phyloP scores from a whole-genome alignment of 2,797 vertebrate species.

The Avahi laniger region DNA sequence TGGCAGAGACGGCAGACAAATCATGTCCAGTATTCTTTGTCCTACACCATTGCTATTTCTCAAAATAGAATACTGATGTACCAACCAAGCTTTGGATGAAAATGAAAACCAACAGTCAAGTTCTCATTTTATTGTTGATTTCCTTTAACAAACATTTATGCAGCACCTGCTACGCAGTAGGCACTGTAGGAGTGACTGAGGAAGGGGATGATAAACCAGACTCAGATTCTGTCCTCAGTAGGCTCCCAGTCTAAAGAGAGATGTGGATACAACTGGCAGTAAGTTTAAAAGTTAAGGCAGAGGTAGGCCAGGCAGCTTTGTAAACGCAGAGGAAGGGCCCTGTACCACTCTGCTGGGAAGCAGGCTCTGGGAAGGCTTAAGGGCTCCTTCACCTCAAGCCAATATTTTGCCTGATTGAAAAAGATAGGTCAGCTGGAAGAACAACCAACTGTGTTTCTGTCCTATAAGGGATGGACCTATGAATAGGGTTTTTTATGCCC shows the following conservation, averaged over 20 bases:
- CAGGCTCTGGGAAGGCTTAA: not conserved
- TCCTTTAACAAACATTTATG: not conserved
- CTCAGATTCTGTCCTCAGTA: not conserved
- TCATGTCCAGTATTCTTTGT: not conserved
- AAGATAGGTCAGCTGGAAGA: not conserved
- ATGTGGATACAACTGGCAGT: not conserved
- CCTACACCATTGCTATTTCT: not conserved
- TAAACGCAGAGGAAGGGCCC: not conserved
- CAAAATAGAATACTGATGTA: not conserved
- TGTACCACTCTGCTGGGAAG: not conserved
- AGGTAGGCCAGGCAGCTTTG: not conserved
- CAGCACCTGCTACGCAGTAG: not conserved
- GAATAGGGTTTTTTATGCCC: not conserved
- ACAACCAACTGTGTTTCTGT: not conserved
- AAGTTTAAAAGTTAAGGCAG: not conserved
- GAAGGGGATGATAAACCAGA: not conserved
- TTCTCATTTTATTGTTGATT: slow-evolving; percentile 7
- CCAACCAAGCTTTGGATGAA: not conserved
- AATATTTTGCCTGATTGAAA: not conserved
- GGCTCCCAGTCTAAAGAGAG: not conserved
- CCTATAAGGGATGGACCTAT: not conserved
- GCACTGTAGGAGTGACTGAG: not conserved
- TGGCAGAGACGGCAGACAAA: not conserved
- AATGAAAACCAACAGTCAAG: not conserved
- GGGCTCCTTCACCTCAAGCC: not conserved